A percentile compares a stretch with the other conserved stretches of the same genome.
Evolutionary conservation across 2,888 invertebrate species (phyloP).

Genomic region (Stramonita haemastoma): DNA sequence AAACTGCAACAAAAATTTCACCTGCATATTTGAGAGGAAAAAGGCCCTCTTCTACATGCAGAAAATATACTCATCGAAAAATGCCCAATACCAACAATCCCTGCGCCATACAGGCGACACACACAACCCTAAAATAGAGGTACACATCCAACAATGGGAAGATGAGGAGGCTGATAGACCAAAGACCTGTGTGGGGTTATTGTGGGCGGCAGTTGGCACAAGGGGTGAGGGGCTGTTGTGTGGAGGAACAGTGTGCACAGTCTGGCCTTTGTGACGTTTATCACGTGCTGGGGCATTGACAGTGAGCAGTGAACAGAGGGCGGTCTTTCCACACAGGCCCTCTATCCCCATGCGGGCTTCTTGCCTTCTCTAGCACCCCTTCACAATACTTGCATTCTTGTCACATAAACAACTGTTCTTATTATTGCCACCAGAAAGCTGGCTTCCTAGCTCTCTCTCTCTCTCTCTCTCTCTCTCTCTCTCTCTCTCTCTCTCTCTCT

Average conservation of each 20-base stretch:
- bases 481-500: background rate
- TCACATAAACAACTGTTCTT: background rate
- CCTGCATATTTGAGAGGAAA: too few relatives aligned
- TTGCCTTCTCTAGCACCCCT: slow-evolving; percentile 1
- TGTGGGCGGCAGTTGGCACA: background rate
- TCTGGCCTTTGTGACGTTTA: slow-evolving; percentile 11
- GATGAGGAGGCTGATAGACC: background rate
- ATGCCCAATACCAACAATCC: background rate
- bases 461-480: background rate
- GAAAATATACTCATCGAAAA: background rate
- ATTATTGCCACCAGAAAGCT: too few relatives aligned
- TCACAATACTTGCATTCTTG: slow-evolving; percentile 1
- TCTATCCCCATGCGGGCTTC: background rate
- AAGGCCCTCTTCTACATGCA: background rate
- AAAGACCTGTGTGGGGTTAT: background rate
- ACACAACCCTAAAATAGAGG: background rate
- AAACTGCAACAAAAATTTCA: too few relatives aligned
- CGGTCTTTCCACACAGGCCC: background rate
- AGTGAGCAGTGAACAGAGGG: slow-evolving; percentile 6
- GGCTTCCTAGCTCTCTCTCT: background rate
- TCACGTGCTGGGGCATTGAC: background rate
- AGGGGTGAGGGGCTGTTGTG: background rate
- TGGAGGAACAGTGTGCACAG: background rate
- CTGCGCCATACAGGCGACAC: background rate
- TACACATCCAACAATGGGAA: background rate